A percentile compares a stretch with the other conserved stretches of the same genome.
Conservation (phyloP, 2,113 vertebrate genomes). For the Scortum barcoo region DNA sequence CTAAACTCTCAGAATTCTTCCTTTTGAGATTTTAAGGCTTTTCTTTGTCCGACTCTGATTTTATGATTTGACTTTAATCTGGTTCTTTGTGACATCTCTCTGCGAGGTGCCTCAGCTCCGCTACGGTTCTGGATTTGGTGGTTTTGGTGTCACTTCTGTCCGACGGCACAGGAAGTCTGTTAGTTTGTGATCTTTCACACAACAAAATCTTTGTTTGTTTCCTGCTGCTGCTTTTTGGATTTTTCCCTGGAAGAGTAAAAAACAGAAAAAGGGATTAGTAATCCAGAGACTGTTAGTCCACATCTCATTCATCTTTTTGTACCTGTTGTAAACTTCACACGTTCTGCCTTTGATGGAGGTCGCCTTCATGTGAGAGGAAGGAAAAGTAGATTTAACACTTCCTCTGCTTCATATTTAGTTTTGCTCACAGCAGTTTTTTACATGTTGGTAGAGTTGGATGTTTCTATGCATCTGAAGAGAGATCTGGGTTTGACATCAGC, state of each 20-base stretch:
- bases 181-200: slow-evolving; percentile 8
- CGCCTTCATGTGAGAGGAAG: slow-evolving; percentile 58
- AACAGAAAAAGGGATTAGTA: slow-evolving; percentile 37
- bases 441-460: slow-evolving; percentile 16
- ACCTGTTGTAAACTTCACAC: slow-evolving; percentile 1
- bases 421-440: not conserved
- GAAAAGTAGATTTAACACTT: not conserved
- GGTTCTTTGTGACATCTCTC: too few species aligned
- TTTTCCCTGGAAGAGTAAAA: not conserved
- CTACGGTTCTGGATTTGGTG: not conserved
- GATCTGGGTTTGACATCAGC: not conserved
- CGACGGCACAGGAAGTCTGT: not conserved
- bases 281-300: slow-evolving; percentile 18
- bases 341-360: slow-evolving; percentile 66
- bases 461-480: slow-evolving; percentile 53
- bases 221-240: slow-evolving; percentile 45
- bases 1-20: too few species aligned
- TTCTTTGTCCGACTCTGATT: not conserved
- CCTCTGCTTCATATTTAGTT: not conserved
- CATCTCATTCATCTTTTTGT: slow-evolving; percentile 8
- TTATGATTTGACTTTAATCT: not conserved
- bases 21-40: not conserved
- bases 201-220: slow-evolving; percentile 36
- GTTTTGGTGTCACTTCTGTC: not conserved
- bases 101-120: not conserved